Evolutionary conservation across 2,113 vertebrate species (phyloP).

Genomic region (Thamnaconus septentrionalis): DNA sequence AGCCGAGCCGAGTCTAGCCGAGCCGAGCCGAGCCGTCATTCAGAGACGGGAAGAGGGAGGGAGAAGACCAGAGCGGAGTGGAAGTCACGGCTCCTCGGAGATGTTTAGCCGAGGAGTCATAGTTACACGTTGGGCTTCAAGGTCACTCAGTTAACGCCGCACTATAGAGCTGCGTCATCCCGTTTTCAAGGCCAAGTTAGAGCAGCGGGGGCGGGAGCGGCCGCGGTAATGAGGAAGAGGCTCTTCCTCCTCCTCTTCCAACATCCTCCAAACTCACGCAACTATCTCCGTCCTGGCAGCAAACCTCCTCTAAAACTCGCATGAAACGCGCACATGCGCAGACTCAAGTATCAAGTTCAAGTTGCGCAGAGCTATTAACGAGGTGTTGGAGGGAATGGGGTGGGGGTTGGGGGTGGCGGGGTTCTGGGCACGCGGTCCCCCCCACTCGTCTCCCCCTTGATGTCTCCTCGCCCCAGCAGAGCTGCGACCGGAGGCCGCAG

Average conservation of each 20-base stretch:
- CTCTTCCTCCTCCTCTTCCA: conserved; percentile 24
- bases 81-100: conserved; percentile 3
- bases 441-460: conserved; percentile 47
- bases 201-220: conserved; percentile 57
- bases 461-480: conserved; percentile 29
- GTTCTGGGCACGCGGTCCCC: no score
- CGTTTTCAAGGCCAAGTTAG: conserved; percentile 74
- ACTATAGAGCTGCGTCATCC: conserved; percentile 61
- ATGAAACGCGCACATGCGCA: conserved; percentile 47
- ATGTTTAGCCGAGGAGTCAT: conserved; percentile 52
- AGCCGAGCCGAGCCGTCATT: no score
- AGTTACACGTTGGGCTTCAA: conserved; percentile 51
- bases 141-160: conserved; percentile 61
- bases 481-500: conserved; percentile 6
- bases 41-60: no score
- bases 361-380: conserved; percentile 73
- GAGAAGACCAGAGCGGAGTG: no score
- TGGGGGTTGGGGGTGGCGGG: conserved; percentile 49
- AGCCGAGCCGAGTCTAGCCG: no score
- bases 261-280: conserved; percentile 1
- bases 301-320: background rate
- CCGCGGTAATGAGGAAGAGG: conserved; percentile 33
- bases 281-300: background rate
- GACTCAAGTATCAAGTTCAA: conserved; percentile 80
- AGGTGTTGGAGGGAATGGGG: conserved; percentile 58